Base-by-base conservation (phyloP, 2,888 invertebrate genomes). In the Torymus texanus region DNA sequence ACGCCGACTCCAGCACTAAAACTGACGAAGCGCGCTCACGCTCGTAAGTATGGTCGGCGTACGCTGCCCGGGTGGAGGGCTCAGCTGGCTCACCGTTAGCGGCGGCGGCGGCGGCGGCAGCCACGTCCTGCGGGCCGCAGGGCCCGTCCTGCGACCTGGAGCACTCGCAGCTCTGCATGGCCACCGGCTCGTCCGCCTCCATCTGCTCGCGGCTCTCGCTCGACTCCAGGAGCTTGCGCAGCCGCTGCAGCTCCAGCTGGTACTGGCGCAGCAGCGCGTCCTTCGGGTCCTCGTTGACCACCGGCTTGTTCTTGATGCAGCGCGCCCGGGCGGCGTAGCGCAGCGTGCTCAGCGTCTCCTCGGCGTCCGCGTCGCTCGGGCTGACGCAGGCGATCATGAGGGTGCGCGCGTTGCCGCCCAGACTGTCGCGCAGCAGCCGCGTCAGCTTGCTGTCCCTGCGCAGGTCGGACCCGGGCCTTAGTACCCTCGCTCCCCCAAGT, bases 251-350 rank as follows among this genome's bases (percentile, higher is more conserved):
- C 90, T 97, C 97, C 83, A 95, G 93, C 88, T 97, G 96, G 87
- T 96, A 97, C 87, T 97, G 94, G 12, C 96, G 90, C 12, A 97
- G 90, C 86, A 97, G 92, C 0, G 97, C 95, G 87, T 97, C 97
- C 89, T 97, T 97, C 0, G 97, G 97, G 88, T 97, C 97, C 89
- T 97, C 96, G 89, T 97, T 97, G 24, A 97, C 94, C 87, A 93
- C 93, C 0, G 96, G 97, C 85, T 95, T 94, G 88, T 97, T 97
- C 86, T 95, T 94, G 82, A 97, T 97, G 87, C 96, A 96, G 89
- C 97, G 95, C 8, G 97, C 97, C 78, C 96, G 91, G 85, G 96
- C 95, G 0, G 97, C 97, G 89, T 97, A 97, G 65, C 96, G 91
- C 18, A 97, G 90, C 0, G 97, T 97, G 16, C 95, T 95, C 16